A percentile compares a stretch with the other conserved stretches of the same genome.
These are phyloP conservation scores for Conops quadrifasciatus DNA, from an alignment of 2,888 invertebrate species.

Conservation along the genomic window DNA sequence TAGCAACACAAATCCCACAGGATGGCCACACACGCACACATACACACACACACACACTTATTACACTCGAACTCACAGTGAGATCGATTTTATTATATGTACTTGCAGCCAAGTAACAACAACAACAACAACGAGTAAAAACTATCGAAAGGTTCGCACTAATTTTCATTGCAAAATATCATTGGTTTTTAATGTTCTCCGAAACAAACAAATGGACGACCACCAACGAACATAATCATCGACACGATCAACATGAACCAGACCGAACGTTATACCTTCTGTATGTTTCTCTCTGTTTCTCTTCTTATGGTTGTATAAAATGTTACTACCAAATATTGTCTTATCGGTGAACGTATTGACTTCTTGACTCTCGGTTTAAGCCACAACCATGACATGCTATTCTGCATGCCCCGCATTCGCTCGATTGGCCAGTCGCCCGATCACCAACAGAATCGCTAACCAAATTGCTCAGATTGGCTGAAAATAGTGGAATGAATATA, in stretches of 20 bases:
- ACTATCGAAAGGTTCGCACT: slow-evolving; percentile 13
- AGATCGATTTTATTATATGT: background rate
- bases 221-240: slow-evolving; percentile 36
- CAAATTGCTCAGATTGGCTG: too few relatives aligned
- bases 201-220: slow-evolving; percentile 42
- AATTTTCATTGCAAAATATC: slow-evolving; percentile 26
- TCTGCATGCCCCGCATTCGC: too few relatives aligned
- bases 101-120: background rate
- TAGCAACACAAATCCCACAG: background rate
- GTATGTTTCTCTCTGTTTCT: slow-evolving; percentile 14
- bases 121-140: too few relatives aligned
- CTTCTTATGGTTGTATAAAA: background rate
- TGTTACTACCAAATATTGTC: slow-evolving; percentile 5
- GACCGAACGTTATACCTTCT: background rate
- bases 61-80: background rate
- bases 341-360: slow-evolving; percentile 56
- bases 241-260: slow-evolving; percentile 36
- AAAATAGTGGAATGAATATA: too few relatives aligned
- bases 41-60: background rate
- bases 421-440: too few relatives aligned
- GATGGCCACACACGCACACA: background rate
- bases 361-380: slow-evolving; percentile 51
- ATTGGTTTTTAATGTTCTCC: background rate
- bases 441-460: too few relatives aligned
- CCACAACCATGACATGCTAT: background rate